Conservation (phyloP, 2,888 invertebrate genomes). For the Ophion costatus region DNA sequence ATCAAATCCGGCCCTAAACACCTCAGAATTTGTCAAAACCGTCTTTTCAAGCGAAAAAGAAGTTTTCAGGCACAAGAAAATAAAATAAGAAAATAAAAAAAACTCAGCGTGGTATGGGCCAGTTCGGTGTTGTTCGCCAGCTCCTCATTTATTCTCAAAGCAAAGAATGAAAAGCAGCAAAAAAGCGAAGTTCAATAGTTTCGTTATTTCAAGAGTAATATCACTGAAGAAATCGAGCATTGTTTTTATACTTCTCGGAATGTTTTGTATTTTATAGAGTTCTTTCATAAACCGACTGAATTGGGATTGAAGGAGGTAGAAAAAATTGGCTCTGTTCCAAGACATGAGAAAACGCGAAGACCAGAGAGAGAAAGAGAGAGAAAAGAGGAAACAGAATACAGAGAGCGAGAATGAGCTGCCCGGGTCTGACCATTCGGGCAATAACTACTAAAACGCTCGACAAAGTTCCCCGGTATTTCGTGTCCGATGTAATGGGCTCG, state of each 20-base stretch:
- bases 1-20: too few species aligned
- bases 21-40: too few species aligned
- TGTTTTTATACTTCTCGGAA: neutral
- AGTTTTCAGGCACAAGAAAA: too few species aligned
- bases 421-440: conserved; percentile 2
- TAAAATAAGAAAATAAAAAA: too few species aligned
- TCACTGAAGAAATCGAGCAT: neutral
- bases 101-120: too few species aligned
- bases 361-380: neutral
- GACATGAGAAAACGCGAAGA: neutral
- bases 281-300: neutral
- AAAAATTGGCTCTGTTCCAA: conserved; percentile 37
- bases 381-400: neutral
- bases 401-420: neutral
- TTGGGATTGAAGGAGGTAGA: neutral
- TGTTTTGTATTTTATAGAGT: neutral
- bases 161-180: neutral
- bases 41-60: too few species aligned
- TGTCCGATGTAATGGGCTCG: neutral
- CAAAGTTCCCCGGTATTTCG: conserved; percentile 33
- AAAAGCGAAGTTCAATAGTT: neutral
- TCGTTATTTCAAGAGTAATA: neutral
- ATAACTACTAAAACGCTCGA: conserved; percentile 29
- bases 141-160: too few species aligned
- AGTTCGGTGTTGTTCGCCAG: too few species aligned